Percentiles rank a stretch among this genome's conserved stretches.
Evolutionary conservation across 1,140 invertebrate species (phyloP).

Genomic region (Acyrthosiphon pisum): DNA sequence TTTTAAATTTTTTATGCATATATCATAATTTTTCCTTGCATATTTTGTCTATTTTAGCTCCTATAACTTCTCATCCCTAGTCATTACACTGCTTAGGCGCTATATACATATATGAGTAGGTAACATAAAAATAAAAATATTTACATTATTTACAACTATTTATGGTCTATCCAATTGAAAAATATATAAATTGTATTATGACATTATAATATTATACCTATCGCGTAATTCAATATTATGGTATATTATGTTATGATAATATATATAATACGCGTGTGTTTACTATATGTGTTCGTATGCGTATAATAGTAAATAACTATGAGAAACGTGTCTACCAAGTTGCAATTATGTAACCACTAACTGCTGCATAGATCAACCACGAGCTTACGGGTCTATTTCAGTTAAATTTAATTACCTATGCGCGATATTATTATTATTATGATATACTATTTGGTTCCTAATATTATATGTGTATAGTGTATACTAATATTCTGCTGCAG

Average conservation of each 20-base stretch:
- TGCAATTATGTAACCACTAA: neutral
- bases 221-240: neutral
- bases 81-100: too few relatives aligned
- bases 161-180: too few relatives aligned
- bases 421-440: neutral
- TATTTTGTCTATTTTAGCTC: too few relatives aligned
- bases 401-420: neutral
- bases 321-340: neutral
- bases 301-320: neutral
- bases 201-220: neutral
- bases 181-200: neutral
- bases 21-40: too few relatives aligned
- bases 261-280: neutral
- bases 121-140: too few relatives aligned
- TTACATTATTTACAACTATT: too few relatives aligned
- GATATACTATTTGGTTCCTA: neutral
- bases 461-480: too few relatives aligned
- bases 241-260: too few relatives aligned
- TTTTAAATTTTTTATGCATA: too few relatives aligned
- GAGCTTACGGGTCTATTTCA: neutral
- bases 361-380: neutral
- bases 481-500: too few relatives aligned
- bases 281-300: neutral
- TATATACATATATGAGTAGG: too few relatives aligned
- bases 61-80: too few relatives aligned